A percentile compares a stretch with the other conserved stretches of the same genome.
These are phyloP conservation scores for Scalopus aquaticus DNA, from an alignment of 2,113 vertebrate genomes.

Conservation along the genomic window DNA sequence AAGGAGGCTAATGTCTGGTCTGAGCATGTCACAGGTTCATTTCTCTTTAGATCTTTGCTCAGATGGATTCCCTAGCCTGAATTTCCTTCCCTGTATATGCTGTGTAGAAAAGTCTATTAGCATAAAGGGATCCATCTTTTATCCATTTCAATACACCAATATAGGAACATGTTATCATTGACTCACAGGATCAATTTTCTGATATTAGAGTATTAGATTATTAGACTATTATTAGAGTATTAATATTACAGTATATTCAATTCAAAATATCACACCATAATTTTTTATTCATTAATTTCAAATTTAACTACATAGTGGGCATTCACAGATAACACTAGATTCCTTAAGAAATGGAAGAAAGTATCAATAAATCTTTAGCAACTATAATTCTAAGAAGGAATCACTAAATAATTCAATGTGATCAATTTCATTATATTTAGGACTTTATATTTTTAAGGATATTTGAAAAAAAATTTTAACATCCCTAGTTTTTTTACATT, in stretches of 20 bases:
- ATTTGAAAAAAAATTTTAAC: neutral
- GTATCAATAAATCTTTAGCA: neutral
- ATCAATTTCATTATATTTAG: neutral
- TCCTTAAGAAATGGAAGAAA: neutral
- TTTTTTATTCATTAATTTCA: neutral
- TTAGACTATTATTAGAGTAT: too few relatives aligned
- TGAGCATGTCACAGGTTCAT: neutral
- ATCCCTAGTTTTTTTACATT: neutral
- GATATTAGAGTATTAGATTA: too few relatives aligned
- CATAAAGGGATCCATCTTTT: too few relatives aligned
- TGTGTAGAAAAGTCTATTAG: neutral
- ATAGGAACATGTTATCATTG: neutral
- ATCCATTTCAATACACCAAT: neutral
- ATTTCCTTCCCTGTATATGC: neutral
- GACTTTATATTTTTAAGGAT: constrained; percentile 15
- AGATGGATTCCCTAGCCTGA: neutral
- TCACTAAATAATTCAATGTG: neutral
- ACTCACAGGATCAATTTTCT: neutral
- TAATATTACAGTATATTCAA: neutral
- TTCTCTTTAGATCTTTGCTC: neutral
- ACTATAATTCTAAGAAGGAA: neutral
- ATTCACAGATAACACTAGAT: neutral
- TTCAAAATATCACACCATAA: neutral
- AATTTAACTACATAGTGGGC: neutral
- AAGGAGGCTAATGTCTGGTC: neutral